Evolutionary conservation across 2,113 vertebrate genomes (phyloP), one percentile per base, ranked within the genome.

Genomic region (Centropus unirufus): DNA sequence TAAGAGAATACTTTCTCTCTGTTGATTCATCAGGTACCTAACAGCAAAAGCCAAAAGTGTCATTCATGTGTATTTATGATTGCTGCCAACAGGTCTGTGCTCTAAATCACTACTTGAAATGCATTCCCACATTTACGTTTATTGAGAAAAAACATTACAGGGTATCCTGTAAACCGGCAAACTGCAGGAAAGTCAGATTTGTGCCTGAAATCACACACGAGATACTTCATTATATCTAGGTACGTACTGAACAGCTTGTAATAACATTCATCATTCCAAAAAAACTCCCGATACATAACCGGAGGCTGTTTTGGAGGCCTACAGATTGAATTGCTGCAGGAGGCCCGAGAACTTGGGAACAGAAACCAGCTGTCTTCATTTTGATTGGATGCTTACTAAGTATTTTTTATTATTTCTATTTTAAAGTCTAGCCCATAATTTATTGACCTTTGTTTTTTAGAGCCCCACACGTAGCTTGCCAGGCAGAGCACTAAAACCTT

Each of bases 21-120:
- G 14, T 3, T 34, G 16, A n/a, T 29, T 73, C 40, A 29, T 29
- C 3, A 54, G 36, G 13, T 13, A 22, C 2, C 2, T 36, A 42
- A 30, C 0, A 57, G 29, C 26, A 27, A 83, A 77, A 73, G 32
- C 0, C 14, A 64, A 21, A 61, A 39, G 19, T 0, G 3, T 7
- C 26, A 51, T 47, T 17, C n/a, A 11, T 4, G 30, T 46, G 20
- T 26, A 32, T 64, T 11, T 57, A 36, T 8, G 39, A 69, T 9
- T 0, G 4, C 21, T 61, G 59, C 8, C 87, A 69, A 47, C 7
- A 46, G 30, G 29, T 36, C 51, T 20, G 52, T 36, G n/a, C 44
- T 73, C 49, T 47, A 34, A 59, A 46, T 5, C 55, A 26, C 40
- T 11, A 8, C 27, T 8, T 68, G 24, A 57, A 80, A 64, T 7